Base-by-base conservation (phyloP, 2,113 vertebrate species). In the Paramormyrops kingsleyae region DNA sequence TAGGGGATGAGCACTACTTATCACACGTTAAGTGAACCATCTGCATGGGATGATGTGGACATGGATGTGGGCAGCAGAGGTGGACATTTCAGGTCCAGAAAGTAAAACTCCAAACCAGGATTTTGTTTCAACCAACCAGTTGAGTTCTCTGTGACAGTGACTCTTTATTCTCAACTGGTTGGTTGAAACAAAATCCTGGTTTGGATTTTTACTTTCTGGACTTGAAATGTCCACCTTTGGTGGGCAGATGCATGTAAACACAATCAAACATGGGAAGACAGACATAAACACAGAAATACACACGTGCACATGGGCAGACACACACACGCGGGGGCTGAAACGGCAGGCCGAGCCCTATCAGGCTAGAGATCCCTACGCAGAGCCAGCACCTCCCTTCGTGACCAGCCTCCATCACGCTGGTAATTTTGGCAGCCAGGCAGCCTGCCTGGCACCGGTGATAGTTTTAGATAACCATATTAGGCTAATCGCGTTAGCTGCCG, bases 401-500 rank as follows among this genome's bases (percentile, higher is more conserved):
- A 87, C 88, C 74, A 74, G 7, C 50, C 31, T 49, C 13, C 47
- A n/a, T 47, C 74, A 42, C 27, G 59, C 80, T 89, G 89, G 70
- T 89, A 46, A 87, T 88, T 56, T 89, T 91, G 92, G 92, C 93
- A 92, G 88, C 89, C 91, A 77, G 88, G 87, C 44, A 27, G 91
- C 91, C 90, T 87, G 89, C 90, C 87, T 90, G 93, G 91, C 92
- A 90, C 27, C 47, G 88, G 90, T 91, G 92, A 93, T 95, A 95
- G 93, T 95, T 93, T 94, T 90, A 91, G 88, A 91, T 94, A 94
- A 95, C 92, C 86, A 93, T 94, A 96, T 95, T 95, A 96, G 91
- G 89, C 93, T 95, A 95, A 96, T 96, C 95, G 90, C 6, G 89
- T 96, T 95, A 95, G 86, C 92, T 46, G 2, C 91, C 89, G 93